phyloP scores from a whole-genome alignment of 2,888 invertebrate genomes.

The Temnothorax rugatulus region DNA sequence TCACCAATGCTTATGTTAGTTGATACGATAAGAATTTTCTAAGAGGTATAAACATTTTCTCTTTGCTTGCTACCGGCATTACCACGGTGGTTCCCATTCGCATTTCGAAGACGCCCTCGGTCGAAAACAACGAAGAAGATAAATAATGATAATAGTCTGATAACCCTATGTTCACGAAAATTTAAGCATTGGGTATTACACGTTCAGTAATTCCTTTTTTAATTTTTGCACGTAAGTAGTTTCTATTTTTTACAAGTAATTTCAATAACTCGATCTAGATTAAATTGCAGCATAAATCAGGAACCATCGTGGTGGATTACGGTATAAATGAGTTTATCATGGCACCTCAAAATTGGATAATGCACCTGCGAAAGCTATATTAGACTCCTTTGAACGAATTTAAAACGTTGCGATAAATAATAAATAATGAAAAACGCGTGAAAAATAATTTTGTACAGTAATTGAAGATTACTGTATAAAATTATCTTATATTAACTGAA shows the following conservation, averaged over 20 bases:
- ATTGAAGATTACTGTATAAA: background rate
- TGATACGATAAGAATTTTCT: slow-evolving; percentile 81
- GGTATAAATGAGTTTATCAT: slow-evolving; percentile 41
- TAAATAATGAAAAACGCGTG: background rate
- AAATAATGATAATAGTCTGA: background rate
- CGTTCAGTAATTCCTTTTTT: background rate
- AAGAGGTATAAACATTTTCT: slow-evolving; percentile 69
- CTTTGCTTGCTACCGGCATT: slow-evolving; percentile 64
- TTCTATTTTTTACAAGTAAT: slow-evolving; percentile 3
- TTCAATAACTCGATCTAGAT: background rate
- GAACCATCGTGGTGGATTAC: slow-evolving; percentile 71
- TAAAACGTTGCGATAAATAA: slow-evolving; percentile 18
- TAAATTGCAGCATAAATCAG: slow-evolving; percentile 40
- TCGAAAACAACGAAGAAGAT: slow-evolving; percentile 9
- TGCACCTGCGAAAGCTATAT: slow-evolving; percentile 23
- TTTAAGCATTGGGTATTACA: background rate
- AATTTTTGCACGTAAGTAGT: background rate
- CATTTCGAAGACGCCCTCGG: slow-evolving; percentile 17
- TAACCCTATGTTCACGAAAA: background rate
- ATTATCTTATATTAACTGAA: background rate
- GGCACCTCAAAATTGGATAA: slow-evolving; percentile 15
- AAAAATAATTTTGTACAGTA: slow-evolving; percentile 11
- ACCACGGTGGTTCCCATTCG: slow-evolving; percentile 72
- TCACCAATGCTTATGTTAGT: slow-evolving; percentile 86
- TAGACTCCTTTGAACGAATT: slow-evolving; percentile 20